Evolutionary conservation across 2,797 vertebrate genomes (phyloP).

Genomic region (Gymnodraco acuticeps): DNA sequence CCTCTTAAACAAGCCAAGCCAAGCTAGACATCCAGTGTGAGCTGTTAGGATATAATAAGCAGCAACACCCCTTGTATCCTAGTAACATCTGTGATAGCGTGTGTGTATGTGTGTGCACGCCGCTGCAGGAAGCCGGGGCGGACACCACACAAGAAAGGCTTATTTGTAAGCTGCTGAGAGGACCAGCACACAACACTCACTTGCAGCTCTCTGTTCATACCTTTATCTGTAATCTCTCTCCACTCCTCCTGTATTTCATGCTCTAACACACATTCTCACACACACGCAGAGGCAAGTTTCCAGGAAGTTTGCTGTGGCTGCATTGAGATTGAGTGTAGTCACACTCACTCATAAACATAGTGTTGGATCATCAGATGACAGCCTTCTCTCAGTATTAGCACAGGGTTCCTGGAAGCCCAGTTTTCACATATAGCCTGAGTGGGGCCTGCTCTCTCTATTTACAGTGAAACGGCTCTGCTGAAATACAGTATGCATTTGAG

Average conservation of each 20-base stretch:
- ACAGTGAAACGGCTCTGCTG: slow-evolving; percentile 24
- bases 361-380: slow-evolving; percentile 73
- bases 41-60: slow-evolving; percentile 78
- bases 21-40: slow-evolving; percentile 65
- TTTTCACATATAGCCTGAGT: slow-evolving; percentile 15
- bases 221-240: slow-evolving; percentile 57
- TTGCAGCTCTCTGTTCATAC: slow-evolving; percentile 57
- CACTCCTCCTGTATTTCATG: slow-evolving; percentile 43
- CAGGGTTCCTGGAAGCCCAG: slow-evolving; percentile 76
- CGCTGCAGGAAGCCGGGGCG: slow-evolving; percentile 54
- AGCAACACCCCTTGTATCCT: slow-evolving; percentile 79
- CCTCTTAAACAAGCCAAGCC: slow-evolving; percentile 73
- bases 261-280: slow-evolving; percentile 33
- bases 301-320: slow-evolving; percentile 75
- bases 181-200: slow-evolving; percentile 38
- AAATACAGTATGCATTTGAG: slow-evolving; percentile 60
- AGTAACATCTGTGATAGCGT: slow-evolving; percentile 77
- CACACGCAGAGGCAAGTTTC: slow-evolving; percentile 67
- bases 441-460: slow-evolving; percentile 32
- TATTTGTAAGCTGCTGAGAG: slow-evolving; percentile 53
- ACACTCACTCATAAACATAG: slow-evolving; percentile 70
- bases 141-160: slow-evolving; percentile 55
- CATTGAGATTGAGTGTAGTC: slow-evolving; percentile 55
- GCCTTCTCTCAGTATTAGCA: slow-evolving; percentile 68
- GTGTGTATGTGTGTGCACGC: slow-evolving; percentile 6